phyloP scores from a whole-genome alignment of 2,888 invertebrate species.

The Mythimna impura region DNA sequence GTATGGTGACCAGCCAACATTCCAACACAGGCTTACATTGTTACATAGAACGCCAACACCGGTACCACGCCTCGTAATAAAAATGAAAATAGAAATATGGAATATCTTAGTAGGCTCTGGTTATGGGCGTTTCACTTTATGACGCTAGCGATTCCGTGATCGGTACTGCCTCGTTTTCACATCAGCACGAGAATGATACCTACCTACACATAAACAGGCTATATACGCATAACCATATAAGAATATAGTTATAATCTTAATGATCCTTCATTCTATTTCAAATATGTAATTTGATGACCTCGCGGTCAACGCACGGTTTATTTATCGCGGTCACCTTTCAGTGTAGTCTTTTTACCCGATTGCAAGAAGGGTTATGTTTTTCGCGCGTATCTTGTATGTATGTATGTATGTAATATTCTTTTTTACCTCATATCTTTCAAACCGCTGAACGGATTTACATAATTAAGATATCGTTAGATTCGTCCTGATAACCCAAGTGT shows the following conservation, averaged over 20 bases:
- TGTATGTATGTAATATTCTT: no score
- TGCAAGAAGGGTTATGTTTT: no score
- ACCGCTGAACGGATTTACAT: no score
- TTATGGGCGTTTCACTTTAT: constrained; percentile 73
- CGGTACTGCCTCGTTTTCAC: constrained; percentile 71
- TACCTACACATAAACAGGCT: constrained; percentile 12
- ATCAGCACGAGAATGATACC: constrained; percentile 59
- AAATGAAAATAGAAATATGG: constrained; percentile 71
- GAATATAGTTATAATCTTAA: neutral
- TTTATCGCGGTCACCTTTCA: no score
- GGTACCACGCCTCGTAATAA: constrained; percentile 63
- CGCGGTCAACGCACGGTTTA: no score
- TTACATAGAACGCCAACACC: constrained; percentile 50
- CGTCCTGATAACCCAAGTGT: no score
- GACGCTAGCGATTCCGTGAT: constrained; percentile 67
- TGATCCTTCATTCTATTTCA: no score
- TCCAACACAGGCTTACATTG: constrained; percentile 39
- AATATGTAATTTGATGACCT: no score
- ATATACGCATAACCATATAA: neutral
- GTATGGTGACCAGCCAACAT: constrained; percentile 52
- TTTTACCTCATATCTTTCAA: no score
- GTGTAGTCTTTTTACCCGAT: no score
- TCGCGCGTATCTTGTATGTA: no score
- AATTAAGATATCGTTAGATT: no score
- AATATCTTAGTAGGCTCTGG: constrained; percentile 67